Evolutionary conservation across 2,113 vertebrate genomes (phyloP), one percentile per base, ranked within the genome.

Genomic region (Sprattus sprattus): DNA sequence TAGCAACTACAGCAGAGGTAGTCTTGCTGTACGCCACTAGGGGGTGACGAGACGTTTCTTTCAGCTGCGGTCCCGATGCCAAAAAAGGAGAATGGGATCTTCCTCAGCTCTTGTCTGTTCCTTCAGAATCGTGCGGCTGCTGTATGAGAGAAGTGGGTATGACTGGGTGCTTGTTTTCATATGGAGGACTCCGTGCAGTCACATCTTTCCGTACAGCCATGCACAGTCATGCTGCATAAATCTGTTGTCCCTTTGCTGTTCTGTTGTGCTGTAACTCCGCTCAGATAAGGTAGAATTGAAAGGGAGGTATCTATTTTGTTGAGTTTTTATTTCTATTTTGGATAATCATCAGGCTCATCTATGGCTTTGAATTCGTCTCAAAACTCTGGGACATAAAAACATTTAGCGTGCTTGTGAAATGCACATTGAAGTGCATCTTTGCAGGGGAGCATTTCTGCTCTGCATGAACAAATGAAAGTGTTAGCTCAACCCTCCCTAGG

Each of bases 21-120:
- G 71, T 13, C 71, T 15, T 45, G 25, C 2, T 18, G 46, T 82
- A 18, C 45, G 49, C 87, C 87, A 88, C 87, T 45, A 78, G 71
- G 71, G 71, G 71, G 71, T 78, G 71, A 32, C 71, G 71, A 78
- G 71, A 78, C 71, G 71, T 39, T 78, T 78, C 71, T 78, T 78
- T 78, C 71, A 16, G 25, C 71, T 16, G 71, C 3, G 28, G 15
- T 78, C 28, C 67, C 25, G 11, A 49, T 78, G 71, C 71, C 71
- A 78, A 78, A 78, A 78, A 78, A 78, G 71, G 71, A 39, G 71
- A 78, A 78, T 78, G 71, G 11, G 71, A 32, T 78, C 71, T 78
- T 15, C 71, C 39, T 78, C 28, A 78, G 71, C 10, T 78, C 32
- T 32, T 15, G 10, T 78, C 28, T 78, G 71, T 10, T 78, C 32